These are phyloP conservation scores for Bovichtus diacanthus DNA, from an alignment of 2,797 vertebrate species.

Conservation along the genomic window DNA sequence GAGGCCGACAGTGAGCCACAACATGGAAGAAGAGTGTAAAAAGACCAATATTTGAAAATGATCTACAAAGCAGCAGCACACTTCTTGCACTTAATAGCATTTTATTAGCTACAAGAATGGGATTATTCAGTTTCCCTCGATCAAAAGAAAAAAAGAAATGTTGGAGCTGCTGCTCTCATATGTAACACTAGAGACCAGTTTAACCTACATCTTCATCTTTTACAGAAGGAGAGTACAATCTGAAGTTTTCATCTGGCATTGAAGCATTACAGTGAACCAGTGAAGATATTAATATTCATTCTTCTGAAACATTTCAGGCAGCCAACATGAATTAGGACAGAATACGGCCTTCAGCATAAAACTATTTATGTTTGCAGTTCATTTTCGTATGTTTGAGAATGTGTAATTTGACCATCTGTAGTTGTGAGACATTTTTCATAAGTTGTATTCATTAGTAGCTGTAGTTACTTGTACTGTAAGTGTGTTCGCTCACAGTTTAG, in stretches of 20 bases:
- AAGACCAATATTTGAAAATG: conserved; percentile 18
- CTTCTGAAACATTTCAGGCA: background rate
- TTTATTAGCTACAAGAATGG: conserved; percentile 17
- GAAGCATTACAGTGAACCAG: conserved; percentile 13
- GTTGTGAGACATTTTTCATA: background rate
- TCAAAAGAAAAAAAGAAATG: conserved; percentile 9
- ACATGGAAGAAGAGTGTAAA: background rate
- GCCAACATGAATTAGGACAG: background rate
- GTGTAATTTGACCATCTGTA: background rate
- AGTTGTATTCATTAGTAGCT: background rate
- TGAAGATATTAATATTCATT: background rate
- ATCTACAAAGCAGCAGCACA: conserved; percentile 45
- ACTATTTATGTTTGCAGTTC: background rate
- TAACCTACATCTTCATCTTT: background rate
- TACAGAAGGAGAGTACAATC: conserved; percentile 15
- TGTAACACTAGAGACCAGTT: background rate
- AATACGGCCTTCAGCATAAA: background rate
- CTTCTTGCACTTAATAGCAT: conserved; percentile 23
- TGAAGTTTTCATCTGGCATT: conserved; percentile 29
- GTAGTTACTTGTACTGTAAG: too few relatives aligned
- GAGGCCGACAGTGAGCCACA: conserved; percentile 25
- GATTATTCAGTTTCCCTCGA: conserved; percentile 25
- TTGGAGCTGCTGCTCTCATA: conserved; percentile 12
- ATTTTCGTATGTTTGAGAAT: background rate
- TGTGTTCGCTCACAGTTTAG: background rate